Evolutionary conservation across 2,113 vertebrate species (phyloP).

Genomic region (Pogonocichla stellata): DNA sequence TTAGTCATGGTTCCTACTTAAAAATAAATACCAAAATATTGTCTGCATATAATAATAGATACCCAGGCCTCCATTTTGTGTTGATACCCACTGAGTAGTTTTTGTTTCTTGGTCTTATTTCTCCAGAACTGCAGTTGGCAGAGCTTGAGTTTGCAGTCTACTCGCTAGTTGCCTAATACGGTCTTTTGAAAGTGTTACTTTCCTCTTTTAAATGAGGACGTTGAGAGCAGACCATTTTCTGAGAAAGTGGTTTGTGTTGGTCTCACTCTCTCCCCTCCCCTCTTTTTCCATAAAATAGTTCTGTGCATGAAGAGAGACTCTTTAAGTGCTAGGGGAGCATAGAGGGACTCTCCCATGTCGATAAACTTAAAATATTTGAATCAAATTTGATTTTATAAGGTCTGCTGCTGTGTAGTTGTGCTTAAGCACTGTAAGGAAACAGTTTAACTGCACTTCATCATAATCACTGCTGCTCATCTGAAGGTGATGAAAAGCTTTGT

Average conservation of each 20-base stretch:
- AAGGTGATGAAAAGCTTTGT: constrained; percentile 54
- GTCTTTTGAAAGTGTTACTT: neutral
- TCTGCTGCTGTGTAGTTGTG: neutral
- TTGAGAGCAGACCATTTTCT: neutral
- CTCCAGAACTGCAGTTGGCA: neutral
- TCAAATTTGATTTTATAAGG: neutral
- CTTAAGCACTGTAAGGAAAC: neutral
- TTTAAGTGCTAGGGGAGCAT: neutral
- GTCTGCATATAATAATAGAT: neutral
- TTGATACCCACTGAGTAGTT: neutral
- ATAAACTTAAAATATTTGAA: neutral
- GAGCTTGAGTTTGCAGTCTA: neutral
- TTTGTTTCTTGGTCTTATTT: neutral
- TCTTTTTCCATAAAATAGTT: neutral
- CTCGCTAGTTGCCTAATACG: neutral
- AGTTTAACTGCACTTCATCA: constrained; percentile 3
- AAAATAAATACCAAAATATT: neutral
- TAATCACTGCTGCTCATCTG: constrained; percentile 53
- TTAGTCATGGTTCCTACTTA: neutral
- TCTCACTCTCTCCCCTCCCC: rapidly evolving
- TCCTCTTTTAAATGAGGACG: neutral
- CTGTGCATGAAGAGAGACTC: neutral
- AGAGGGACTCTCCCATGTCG: neutral
- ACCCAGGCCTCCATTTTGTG: neutral
- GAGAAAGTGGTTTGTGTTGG: neutral